These are phyloP conservation scores for Ellobius talpinus DNA, from an alignment of 2,113 vertebrate species.

Conservation along the genomic window DNA sequence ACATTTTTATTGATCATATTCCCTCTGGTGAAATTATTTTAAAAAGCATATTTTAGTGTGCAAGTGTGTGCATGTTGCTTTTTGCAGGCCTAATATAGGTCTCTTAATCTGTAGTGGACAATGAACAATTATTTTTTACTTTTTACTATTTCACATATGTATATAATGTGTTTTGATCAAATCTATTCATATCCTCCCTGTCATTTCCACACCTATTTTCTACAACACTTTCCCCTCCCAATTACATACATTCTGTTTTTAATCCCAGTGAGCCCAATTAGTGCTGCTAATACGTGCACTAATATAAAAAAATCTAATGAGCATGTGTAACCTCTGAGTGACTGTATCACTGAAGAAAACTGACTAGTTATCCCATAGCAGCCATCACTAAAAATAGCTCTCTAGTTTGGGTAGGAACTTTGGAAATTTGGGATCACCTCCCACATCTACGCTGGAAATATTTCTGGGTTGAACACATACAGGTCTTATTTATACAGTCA, in stretches of 20 bases:
- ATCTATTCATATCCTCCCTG: neutral
- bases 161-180: neutral
- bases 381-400: neutral
- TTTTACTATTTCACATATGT: neutral
- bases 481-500: neutral
- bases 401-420: neutral
- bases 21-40: neutral
- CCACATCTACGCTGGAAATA: neutral
- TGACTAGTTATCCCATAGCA: neutral
- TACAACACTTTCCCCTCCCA: neutral
- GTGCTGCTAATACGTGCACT: neutral
- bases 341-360: neutral
- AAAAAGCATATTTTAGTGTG: neutral
- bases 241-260: neutral
- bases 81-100: neutral
- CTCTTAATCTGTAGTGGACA: neutral
- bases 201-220: neutral
- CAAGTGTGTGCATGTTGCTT: neutral
- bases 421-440: neutral
- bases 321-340: neutral
- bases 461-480: neutral
- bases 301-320: neutral
- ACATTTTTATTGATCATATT: neutral
- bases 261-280: neutral
- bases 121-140: neutral